These are phyloP conservation scores for Lepilemur ruficaudatus DNA, from an alignment of 2,797 vertebrate genomes.

Conservation along the genomic window DNA sequence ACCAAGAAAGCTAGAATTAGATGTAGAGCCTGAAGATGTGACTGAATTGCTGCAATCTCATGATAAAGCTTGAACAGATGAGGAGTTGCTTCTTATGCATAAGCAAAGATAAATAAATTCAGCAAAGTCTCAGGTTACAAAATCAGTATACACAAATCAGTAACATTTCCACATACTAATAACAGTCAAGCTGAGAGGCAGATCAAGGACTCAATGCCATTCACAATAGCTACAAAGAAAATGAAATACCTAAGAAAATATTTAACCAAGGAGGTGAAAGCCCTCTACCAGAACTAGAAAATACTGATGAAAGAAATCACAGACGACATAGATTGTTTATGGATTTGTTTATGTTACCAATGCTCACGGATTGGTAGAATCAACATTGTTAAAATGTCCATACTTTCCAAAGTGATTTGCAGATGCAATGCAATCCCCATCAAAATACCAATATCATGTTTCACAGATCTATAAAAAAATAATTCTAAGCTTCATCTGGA, in stretches of 20 bases:
- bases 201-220: not conserved
- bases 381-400: not conserved
- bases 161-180: not conserved
- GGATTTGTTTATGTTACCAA: too few relatives aligned
- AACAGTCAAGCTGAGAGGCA: not conserved
- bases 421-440: not conserved
- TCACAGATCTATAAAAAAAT: not conserved
- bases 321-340: not conserved
- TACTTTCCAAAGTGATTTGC: not conserved
- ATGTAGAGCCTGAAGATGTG: not conserved
- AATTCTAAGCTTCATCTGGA: not conserved
- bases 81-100: not conserved
- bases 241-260: not conserved
- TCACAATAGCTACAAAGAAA: not conserved
- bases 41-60: not conserved
- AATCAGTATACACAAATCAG: not conserved
- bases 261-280: not conserved
- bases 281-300: not conserved
- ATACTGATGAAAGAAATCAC: not conserved
- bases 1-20: not conserved
- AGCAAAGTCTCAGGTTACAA: not conserved
- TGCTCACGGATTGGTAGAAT: not conserved
- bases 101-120: not conserved
- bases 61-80: not conserved
- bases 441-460: not conserved